Conservation (phyloP, 2,113 vertebrate genomes). For the Dromas ardeola region DNA sequence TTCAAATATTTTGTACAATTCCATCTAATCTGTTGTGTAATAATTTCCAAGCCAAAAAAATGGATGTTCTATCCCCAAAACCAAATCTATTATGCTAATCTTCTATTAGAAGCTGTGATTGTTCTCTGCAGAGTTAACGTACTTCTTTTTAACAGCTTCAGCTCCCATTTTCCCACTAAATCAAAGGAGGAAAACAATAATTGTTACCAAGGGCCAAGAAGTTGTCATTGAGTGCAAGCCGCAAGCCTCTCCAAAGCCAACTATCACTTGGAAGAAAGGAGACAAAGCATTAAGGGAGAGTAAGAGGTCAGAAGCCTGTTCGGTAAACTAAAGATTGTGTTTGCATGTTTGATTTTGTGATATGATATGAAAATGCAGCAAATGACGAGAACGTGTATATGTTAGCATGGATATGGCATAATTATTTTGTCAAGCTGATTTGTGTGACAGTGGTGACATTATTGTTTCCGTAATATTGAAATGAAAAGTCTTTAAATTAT, state of each 20-base stretch:
- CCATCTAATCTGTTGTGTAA: neutral
- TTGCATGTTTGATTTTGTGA: neutral
- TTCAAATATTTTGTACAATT: neutral
- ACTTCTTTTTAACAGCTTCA: constrained; percentile 80
- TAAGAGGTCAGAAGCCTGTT: constrained; percentile 84
- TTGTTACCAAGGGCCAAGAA: constrained; percentile 88
- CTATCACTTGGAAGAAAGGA: constrained; percentile 90
- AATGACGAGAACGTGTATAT: neutral
- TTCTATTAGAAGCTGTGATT: neutral
- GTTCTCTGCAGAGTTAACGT: neutral
- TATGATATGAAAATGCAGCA: neutral
- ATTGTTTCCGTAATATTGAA: neutral
- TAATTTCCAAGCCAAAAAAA: neutral
- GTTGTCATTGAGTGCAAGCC: constrained; percentile 89
- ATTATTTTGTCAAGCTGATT: neutral
- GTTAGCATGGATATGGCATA: neutral
- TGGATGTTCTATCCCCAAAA: neutral
- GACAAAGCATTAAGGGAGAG: constrained; percentile 82
- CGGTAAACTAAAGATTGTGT: neutral
- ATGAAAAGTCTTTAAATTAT: neutral
- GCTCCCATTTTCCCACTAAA: constrained; percentile 85
- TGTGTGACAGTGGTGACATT: neutral
- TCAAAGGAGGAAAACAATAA: constrained; percentile 81
- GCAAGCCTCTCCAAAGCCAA: constrained; percentile 90
- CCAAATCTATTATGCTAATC: neutral